These are phyloP conservation scores for Synergus itoensis DNA, from an alignment of 2,888 invertebrate genomes.

Conservation along the genomic window DNA sequence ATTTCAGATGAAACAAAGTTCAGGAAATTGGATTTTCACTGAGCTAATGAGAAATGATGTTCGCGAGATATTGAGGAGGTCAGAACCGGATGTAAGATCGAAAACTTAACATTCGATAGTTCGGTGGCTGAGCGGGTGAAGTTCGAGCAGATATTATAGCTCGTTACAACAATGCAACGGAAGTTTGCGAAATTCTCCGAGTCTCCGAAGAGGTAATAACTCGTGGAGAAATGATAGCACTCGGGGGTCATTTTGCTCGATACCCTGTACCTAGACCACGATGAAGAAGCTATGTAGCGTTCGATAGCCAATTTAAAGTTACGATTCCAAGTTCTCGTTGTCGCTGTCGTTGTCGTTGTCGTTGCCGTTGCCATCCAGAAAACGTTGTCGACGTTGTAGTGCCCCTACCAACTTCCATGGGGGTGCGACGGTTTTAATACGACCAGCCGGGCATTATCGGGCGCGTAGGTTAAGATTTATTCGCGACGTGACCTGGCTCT, in stretches of 20 bases:
- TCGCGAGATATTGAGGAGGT: constrained; percentile 14
- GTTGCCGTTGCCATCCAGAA: background rate
- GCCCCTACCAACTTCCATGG: background rate
- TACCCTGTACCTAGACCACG: constrained; percentile 52
- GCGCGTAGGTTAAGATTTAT: constrained; percentile 41
- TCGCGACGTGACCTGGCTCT: constrained; percentile 41
- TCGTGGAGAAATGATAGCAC: constrained; percentile 54
- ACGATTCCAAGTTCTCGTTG: constrained; percentile 53
- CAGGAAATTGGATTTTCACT: background rate
- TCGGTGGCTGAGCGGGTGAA: constrained; percentile 40
- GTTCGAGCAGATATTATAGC: constrained; percentile 56
- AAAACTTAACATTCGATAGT: constrained; percentile 36
- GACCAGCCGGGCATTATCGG: constrained; percentile 43
- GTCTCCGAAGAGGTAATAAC: constrained; percentile 55
- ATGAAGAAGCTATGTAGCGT: constrained; percentile 39
- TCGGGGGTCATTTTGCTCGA: constrained; percentile 48
- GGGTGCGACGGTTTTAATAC: constrained; percentile 46
- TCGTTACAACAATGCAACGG: constrained; percentile 50
- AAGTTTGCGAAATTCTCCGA: constrained; percentile 46
- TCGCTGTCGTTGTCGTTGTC: background rate
- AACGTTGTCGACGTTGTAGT: constrained; percentile 5
- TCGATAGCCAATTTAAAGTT: constrained; percentile 64
- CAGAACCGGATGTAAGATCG: constrained; percentile 24
- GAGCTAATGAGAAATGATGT: background rate
- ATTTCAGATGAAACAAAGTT: background rate